These are phyloP conservation scores for Bellardia bayeri DNA, from an alignment of 2,888 invertebrate genomes.

Conservation along the genomic window DNA sequence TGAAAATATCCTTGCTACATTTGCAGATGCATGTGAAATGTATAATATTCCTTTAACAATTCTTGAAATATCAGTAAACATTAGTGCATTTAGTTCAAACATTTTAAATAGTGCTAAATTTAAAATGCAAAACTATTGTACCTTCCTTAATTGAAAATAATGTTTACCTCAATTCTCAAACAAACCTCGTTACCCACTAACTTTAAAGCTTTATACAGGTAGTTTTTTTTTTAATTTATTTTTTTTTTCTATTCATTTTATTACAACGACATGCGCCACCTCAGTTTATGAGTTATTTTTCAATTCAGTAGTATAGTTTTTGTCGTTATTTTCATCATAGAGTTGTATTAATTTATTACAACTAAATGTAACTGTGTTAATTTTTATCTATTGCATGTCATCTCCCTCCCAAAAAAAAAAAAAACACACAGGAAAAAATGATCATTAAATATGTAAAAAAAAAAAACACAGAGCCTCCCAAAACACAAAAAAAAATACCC, in stretches of 20 bases:
- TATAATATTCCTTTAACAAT: no score
- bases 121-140: no score
- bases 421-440: conserved; percentile 15
- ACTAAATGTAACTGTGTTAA: conserved; percentile 67
- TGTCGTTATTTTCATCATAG: conserved; percentile 32
- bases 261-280: conserved; percentile 18
- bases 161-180: not conserved
- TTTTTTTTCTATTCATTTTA: conserved; percentile 5
- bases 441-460: conserved; percentile 70
- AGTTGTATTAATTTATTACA: conserved; percentile 71
- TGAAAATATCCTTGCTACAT: no score
- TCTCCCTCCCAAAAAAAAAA: conserved; percentile 40
- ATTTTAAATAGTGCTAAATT: no score
- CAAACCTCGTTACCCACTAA: conserved; percentile 6
- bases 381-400: conserved; percentile 69
- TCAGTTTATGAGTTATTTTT: conserved; percentile 39
- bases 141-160: no score
- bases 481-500: no score
- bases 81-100: no score
- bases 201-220: conserved; percentile 10
- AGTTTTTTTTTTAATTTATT: not conserved
- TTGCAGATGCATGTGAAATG: no score
- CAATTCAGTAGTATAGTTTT: conserved; percentile 35
- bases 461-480: conserved; percentile 8
- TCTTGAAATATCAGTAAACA: no score